A percentile compares a stretch with the other conserved stretches of the same genome.
phyloP scores from a whole-genome alignment of 2,888 invertebrate species.

The Strigamia transsilvanica region DNA sequence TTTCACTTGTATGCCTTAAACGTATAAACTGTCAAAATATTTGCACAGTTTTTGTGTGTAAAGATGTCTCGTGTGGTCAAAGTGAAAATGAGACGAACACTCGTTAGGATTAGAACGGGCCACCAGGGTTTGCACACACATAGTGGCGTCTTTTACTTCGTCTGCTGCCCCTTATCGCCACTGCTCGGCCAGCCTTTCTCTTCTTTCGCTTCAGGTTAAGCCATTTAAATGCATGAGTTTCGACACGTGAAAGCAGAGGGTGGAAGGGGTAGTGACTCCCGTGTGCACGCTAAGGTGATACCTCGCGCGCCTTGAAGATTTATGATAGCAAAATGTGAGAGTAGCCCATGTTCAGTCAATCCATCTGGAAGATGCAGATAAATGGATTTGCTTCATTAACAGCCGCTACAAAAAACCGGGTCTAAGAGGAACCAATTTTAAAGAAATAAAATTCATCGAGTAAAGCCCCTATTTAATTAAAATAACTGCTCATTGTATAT shows the following conservation, averaged over 20 bases:
- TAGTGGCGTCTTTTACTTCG: conserved; percentile 18
- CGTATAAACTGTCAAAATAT: conserved; percentile 4
- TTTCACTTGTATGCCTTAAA: neutral
- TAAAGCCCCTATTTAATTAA: conserved; percentile 9
- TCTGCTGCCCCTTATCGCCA: conserved; percentile 32
- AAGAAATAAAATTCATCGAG: conserved; percentile 1
- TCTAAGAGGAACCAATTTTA: neutral
- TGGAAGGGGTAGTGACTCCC: conserved; percentile 1
- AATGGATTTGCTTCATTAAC: conserved; percentile 51
- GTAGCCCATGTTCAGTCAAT: conserved; percentile 25
- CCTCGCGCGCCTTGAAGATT: conserved; percentile 38
- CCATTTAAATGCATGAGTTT: conserved; percentile 54
- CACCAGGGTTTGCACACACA: conserved; percentile 32
- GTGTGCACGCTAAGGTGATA: conserved; percentile 44
- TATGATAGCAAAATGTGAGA: conserved; percentile 42
- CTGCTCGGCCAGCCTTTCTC: conserved; percentile 33
- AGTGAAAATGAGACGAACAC: conserved; percentile 39
- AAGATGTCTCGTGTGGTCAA: conserved; percentile 12
- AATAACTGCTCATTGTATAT: conserved; percentile 20
- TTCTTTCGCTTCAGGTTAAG: conserved; percentile 43
- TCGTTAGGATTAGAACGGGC: conserved; percentile 44
- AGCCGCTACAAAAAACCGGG: neutral
- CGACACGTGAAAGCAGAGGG: conserved; percentile 17
- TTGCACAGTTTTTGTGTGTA: neutral
- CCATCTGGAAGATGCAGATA: conserved; percentile 50